A percentile compares a stretch with the other conserved stretches of the same genome.
phyloP scores from a whole-genome alignment of 2,797 vertebrate genomes.

The Garrulus glandarius region DNA sequence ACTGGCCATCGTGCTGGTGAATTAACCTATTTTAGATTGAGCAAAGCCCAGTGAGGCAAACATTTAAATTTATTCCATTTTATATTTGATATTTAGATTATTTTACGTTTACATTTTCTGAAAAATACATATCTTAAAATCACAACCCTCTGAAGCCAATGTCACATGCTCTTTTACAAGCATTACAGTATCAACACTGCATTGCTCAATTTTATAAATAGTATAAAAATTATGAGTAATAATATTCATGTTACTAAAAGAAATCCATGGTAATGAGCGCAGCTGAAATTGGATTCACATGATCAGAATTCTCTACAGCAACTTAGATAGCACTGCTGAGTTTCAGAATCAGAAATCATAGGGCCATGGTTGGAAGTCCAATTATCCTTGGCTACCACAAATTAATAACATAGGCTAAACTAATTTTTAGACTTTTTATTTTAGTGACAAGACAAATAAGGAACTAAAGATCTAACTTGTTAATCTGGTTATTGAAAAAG shows the following conservation, averaged over 20 bases:
- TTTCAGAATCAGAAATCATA: neutral
- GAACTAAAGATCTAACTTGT: neutral
- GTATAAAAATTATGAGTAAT: constrained; percentile 31
- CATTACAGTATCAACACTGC: neutral
- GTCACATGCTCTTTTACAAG: neutral
- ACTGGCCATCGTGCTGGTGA: neutral
- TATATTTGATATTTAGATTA: neutral
- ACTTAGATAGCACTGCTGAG: neutral
- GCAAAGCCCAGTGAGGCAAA: neutral
- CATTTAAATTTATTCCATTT: neutral
- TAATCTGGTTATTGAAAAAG: neutral
- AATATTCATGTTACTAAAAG: constrained; percentile 28
- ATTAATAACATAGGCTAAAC: neutral
- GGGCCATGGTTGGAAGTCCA: neutral
- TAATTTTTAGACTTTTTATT: neutral
- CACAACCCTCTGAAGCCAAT: neutral
- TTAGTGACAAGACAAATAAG: neutral
- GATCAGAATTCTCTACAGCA: constrained; percentile 1
- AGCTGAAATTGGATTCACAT: constrained; percentile 43
- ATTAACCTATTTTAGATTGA: neutral
- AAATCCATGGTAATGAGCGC: constrained; percentile 24
- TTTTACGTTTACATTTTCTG: neutral
- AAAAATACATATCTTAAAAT: neutral
- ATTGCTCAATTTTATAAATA: constrained; percentile 3
- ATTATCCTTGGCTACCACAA: neutral